Percentiles rank a stretch among this genome's conserved stretches.
These are phyloP conservation scores for Phenganax subtilis DNA, from an alignment of 92 coral and sea anemone genomes.

Conservation along the genomic window DNA sequence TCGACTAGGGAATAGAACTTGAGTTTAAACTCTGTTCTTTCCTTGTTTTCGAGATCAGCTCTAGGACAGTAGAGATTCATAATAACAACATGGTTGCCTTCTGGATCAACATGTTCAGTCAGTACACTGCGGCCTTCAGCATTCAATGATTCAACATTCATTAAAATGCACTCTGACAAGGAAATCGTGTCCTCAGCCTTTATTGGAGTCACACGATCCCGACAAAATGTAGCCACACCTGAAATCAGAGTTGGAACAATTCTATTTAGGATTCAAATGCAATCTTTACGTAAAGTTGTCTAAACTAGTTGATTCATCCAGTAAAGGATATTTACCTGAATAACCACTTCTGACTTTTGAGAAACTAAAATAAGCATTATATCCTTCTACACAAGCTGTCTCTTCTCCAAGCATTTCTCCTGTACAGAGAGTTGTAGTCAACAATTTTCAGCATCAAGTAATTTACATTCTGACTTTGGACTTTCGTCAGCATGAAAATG, in stretches of 20 bases:
- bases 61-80: conserved; percentile 94
- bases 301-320: too few species aligned
- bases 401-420: conserved; percentile 97
- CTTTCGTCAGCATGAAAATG: too few species aligned
- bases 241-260: neutral
- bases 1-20: conserved; percentile 70
- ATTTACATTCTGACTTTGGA: too few species aligned
- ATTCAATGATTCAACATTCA: conserved; percentile 69
- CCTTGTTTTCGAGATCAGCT: conserved; percentile 88
- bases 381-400: conserved; percentile 85
- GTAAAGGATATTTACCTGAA: conserved; percentile 57
- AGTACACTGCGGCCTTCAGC: conserved; percentile 80
- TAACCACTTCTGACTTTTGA: conserved; percentile 89
- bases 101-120: conserved; percentile 63
- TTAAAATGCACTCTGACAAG: conserved; percentile 29
- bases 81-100: conserved; percentile 64
- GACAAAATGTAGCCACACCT: conserved; percentile 98
- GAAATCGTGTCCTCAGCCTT: conserved; percentile 64
- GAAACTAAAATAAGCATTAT: conserved; percentile 91
- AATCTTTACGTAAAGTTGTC: too few species aligned
- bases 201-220: conserved; percentile 66
- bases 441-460: too few species aligned
- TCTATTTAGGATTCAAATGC: neutral
- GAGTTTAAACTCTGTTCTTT: conserved; percentile 74
- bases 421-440: conserved; percentile 10